These are phyloP conservation scores for Limnephilus auricula DNA, from an alignment of 2,888 invertebrate genomes.

Conservation along the genomic window DNA sequence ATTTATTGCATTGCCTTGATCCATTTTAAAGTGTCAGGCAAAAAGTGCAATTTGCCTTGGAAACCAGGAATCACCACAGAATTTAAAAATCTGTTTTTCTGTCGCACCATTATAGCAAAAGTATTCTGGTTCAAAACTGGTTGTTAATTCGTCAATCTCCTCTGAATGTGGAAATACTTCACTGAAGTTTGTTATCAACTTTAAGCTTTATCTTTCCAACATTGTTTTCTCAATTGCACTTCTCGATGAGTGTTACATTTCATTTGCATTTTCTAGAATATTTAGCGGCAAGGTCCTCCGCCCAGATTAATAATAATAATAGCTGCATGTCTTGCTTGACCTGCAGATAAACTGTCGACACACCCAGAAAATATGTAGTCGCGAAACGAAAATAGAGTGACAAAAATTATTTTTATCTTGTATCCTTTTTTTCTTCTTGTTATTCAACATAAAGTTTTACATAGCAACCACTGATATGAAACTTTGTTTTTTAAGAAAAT, in stretches of 20 bases:
- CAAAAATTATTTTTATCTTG: background rate
- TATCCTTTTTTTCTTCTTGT: background rate
- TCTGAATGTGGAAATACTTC: background rate
- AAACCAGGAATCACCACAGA: background rate
- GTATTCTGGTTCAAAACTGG: no score
- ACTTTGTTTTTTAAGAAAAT: background rate
- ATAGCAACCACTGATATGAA: background rate
- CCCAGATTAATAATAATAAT: background rate
- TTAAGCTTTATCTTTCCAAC: background rate
- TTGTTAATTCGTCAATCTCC: background rate
- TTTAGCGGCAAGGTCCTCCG: constrained; percentile 10
- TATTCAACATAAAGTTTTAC: background rate
- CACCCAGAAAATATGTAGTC: constrained; percentile 52
- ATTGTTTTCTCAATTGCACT: background rate
- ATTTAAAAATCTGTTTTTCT: background rate
- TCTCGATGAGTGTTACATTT: background rate
- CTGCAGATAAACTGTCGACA: constrained; percentile 50
- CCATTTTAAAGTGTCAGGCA: background rate
- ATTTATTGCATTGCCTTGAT: no score
- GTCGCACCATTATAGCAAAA: no score
- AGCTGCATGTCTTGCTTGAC: constrained; percentile 30
- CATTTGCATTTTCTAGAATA: constrained; percentile 9
- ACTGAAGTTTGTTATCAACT: background rate
- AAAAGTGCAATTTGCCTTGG: background rate
- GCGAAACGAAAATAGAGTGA: constrained; percentile 34